Base-by-base conservation (phyloP, 2,113 vertebrate genomes). In the Pygoscelis antarcticus region DNA sequence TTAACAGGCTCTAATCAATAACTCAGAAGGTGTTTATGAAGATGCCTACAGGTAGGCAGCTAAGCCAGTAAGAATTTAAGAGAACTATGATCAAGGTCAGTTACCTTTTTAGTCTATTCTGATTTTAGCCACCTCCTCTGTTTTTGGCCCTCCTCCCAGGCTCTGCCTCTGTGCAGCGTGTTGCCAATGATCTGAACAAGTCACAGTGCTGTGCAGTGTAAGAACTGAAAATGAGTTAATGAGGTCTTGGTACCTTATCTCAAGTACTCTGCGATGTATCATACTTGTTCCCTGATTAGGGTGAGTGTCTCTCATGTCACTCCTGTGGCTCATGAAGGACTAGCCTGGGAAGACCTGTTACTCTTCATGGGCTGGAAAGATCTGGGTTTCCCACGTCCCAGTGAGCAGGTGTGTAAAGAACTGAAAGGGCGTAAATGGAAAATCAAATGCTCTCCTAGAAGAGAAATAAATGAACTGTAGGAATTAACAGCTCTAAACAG, bases 1-100 rank as follows among this genome's bases (percentile, higher is more conserved):
- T 69, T 96, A 82, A 71, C 46, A 79, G 68, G 46, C 54, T 91
- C 51, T 96, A 78, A 66, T 46, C 72, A 90, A 12, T 92, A 94
- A 79, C 51, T 89, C 2, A 15, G 49, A 79, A 91, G 51, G 81
- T 52, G 36, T 61, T 83, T 51, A 23, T 17, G 66, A 91, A 90
- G 69, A 40, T 92, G 64, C 40, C 18, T 83, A 70, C 38, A 85
- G 57, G 29, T 80, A 71, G 95, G 46, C 49, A 90, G 54, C 68
- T 52, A 42, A 86, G 52, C 61, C 30, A 65, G 54, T 36, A 90
- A 76, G 86, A 95, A 46, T 74, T 52, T 79, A 88, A 55, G 77
- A 87, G 87, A 83, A 72, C 6, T 9, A 6, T 78, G 40, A 65
- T 60, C 61, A 62, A 89, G 17, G 29, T 64, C 61, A 36, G 25